Evolutionary conservation across 2,113 vertebrate genomes (phyloP).

Genomic region (Ammodytes marinus): DNA sequence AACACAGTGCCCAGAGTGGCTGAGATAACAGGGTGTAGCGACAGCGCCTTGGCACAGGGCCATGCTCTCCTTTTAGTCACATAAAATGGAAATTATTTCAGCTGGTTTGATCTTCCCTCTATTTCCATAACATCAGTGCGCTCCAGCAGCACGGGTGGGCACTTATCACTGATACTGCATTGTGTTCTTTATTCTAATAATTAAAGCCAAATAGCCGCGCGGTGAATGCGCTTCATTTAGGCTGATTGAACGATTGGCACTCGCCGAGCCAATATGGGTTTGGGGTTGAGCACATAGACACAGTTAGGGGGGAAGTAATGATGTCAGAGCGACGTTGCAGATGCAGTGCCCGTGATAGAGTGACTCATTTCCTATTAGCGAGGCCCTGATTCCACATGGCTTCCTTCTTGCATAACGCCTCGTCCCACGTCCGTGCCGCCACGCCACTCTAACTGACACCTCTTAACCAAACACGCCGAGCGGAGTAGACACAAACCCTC

Average conservation of each 20-base stretch:
- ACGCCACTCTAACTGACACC: slow-evolving; percentile 73
- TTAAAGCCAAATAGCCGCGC: slow-evolving; percentile 63
- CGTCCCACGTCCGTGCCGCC: slow-evolving; percentile 66
- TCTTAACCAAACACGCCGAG: slow-evolving; percentile 71
- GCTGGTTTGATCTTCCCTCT: slow-evolving; percentile 62
- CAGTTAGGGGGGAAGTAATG: slow-evolving; percentile 50
- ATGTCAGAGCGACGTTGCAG: slow-evolving; percentile 47
- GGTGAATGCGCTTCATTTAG: slow-evolving; percentile 64
- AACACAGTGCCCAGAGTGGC: slow-evolving; percentile 51
- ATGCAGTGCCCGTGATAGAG: slow-evolving; percentile 58
- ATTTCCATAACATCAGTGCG: slow-evolving; percentile 64
- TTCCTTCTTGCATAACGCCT: slow-evolving; percentile 67
- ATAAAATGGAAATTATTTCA: slow-evolving; percentile 71
- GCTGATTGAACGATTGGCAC: slow-evolving; percentile 67
- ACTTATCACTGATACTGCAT: slow-evolving; percentile 60
- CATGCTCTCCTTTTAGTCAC: slow-evolving; percentile 56
- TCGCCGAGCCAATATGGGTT: slow-evolving; percentile 30
- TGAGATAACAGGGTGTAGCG: slow-evolving; percentile 66
- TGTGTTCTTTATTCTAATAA: slow-evolving; percentile 68
- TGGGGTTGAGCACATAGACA: slow-evolving; percentile 18
- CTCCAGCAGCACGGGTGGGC: slow-evolving; percentile 51
- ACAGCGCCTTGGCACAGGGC: slow-evolving; percentile 58
- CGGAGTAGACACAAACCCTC: slow-evolving; percentile 68
- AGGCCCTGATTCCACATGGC: slow-evolving; percentile 75
- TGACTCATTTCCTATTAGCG: slow-evolving; percentile 76